Conservation (phyloP, 2,797 vertebrate species). For the Smutsia gigantea region DNA sequence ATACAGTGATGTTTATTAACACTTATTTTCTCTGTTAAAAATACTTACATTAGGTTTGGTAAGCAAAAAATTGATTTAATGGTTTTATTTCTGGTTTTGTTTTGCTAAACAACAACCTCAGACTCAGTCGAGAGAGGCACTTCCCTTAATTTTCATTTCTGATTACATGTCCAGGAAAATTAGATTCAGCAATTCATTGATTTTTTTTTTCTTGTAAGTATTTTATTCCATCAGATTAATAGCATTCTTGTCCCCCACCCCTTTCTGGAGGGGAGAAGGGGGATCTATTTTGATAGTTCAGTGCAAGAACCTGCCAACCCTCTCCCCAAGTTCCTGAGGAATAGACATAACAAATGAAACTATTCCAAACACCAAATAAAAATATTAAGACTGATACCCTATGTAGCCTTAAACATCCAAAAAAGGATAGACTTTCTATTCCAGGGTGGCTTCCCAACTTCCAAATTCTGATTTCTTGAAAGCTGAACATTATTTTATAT, state of each 20-base stretch:
- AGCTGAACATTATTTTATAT: slow-evolving; percentile 8
- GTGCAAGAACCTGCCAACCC: not conserved
- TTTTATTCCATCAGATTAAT: slow-evolving; percentile 28
- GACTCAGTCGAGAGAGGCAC: not conserved
- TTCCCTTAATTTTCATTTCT: slow-evolving; percentile 36
- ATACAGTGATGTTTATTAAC: not conserved
- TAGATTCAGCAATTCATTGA: not conserved
- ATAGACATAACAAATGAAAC: not conserved
- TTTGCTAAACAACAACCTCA: not conserved
- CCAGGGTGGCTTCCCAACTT: not conserved
- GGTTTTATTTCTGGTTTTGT: slow-evolving; percentile 25
- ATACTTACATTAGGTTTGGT: not conserved
- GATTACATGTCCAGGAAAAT: not conserved
- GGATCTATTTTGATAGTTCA: not conserved
- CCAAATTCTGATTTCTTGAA: slow-evolving; percentile 10
- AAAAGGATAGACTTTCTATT: not conserved
- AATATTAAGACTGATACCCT: not conserved
- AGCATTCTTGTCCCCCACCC: not conserved
- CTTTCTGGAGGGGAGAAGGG: not conserved
- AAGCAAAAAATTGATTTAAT: not conserved
- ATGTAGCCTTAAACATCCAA: not conserved
- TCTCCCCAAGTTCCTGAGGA: not conserved
- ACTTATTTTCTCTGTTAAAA: slow-evolving; percentile 41
- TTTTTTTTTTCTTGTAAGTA: not conserved
- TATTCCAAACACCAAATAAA: slow-evolving; percentile 23